Conservation (phyloP, 2,113 vertebrate species). For the Lathamus discolor region DNA sequence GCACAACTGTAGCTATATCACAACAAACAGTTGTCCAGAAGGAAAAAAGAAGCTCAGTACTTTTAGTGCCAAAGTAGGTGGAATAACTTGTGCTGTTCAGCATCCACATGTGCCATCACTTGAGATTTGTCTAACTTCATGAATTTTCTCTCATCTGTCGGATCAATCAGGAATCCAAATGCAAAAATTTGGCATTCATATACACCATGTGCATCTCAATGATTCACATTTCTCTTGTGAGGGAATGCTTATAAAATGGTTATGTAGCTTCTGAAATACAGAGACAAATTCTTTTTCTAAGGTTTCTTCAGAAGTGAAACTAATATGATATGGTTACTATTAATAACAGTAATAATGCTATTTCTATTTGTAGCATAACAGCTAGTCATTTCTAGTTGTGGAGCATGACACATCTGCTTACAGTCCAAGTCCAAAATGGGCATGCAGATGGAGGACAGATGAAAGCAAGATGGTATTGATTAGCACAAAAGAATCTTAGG, state of each 20-base stretch:
- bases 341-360: neutral
- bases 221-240: neutral
- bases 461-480: neutral
- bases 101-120: neutral
- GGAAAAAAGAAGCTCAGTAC: neutral
- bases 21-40: neutral
- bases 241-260: neutral
- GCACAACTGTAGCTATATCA: neutral
- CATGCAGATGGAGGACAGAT: neutral
- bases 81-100: constrained; percentile 36
- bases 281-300: neutral
- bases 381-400: neutral
- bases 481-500: neutral
- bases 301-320: neutral
- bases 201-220: neutral
- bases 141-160: constrained; percentile 39
- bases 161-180: constrained; percentile 40
- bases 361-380: neutral
- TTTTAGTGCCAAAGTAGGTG: constrained; percentile 13
- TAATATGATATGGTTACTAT: neutral
- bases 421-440: neutral
- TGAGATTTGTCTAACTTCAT: constrained; percentile 32
- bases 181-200: neutral
- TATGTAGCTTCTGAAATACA: neutral
- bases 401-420: neutral